Conservation (phyloP, 2,888 invertebrate species). For the Cepaea hortensis region DNA sequence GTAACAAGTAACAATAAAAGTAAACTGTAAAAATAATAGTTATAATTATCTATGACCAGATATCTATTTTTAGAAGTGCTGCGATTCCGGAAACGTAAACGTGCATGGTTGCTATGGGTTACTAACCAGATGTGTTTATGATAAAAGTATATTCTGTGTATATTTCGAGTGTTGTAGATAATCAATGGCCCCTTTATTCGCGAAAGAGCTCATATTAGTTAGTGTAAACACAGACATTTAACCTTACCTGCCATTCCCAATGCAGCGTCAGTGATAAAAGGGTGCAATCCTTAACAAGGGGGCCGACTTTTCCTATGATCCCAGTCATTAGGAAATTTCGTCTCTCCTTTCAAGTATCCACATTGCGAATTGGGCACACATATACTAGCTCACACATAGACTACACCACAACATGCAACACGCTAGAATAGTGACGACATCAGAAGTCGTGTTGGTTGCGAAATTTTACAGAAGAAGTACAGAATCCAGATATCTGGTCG, state of each 20-base stretch:
- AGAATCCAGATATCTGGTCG: too few relatives aligned
- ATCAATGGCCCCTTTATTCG: not conserved
- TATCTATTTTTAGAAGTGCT: not conserved
- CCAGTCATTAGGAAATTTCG: not conserved
- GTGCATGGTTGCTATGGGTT: not conserved
- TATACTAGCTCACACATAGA: not conserved
- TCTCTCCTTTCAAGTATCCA: slow-evolving; percentile 8
- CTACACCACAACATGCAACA: not conserved
- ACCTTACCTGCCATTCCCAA: slow-evolving; percentile 27
- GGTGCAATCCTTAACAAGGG: not conserved
- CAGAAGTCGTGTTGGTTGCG: too few relatives aligned
- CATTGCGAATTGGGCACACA: not conserved
- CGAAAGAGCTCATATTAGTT: not conserved
- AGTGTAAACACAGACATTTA: slow-evolving; percentile 21
- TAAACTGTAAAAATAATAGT: too few relatives aligned
- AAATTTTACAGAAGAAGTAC: too few relatives aligned
- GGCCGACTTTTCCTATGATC: not conserved
- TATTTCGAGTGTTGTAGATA: not conserved
- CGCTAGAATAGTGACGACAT: too few relatives aligned
- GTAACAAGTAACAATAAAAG: too few relatives aligned
- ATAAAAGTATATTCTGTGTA: not conserved
- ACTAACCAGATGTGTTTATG: too few relatives aligned
- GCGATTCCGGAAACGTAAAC: not conserved
- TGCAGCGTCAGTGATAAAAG: not conserved
- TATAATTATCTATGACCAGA: not conserved